These are phyloP conservation scores for Vultur gryphus DNA, from an alignment of 2,797 vertebrate species.

Conservation along the genomic window DNA sequence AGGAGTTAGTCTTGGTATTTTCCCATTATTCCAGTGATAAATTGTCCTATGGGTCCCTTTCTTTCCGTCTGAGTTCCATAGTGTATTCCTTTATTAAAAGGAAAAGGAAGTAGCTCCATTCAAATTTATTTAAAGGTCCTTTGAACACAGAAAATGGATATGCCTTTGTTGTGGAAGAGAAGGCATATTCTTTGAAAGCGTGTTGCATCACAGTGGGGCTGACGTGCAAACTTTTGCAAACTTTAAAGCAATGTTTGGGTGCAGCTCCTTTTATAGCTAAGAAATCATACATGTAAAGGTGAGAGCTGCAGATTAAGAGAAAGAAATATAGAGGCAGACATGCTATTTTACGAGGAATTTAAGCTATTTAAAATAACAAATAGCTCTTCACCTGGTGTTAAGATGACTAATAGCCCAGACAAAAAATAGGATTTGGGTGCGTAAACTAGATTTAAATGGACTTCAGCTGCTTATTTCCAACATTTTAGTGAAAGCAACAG, in stretches of 20 bases:
- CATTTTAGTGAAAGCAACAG: background rate
- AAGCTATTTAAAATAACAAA: constrained; percentile 28
- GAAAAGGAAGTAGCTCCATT: background rate
- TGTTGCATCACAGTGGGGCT: background rate
- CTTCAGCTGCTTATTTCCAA: background rate
- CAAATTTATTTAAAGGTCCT: background rate
- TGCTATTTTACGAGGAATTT: background rate
- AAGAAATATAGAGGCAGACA: constrained; percentile 12
- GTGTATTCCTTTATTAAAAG: background rate
- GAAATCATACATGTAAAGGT: background rate
- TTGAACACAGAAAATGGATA: background rate
- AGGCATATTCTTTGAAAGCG: background rate
- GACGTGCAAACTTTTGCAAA: background rate
- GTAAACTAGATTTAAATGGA: constrained; percentile 3
- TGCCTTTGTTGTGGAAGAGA: background rate
- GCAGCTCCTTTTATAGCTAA: background rate
- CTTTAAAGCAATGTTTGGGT: background rate
- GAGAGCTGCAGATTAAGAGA: background rate
- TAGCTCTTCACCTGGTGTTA: constrained; percentile 8
- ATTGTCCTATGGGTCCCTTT: background rate
- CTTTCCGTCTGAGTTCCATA: background rate
- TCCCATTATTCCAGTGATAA: background rate
- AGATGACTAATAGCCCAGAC: constrained; percentile 2
- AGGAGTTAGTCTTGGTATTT: background rate
- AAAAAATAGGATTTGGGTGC: background rate